A percentile compares a stretch with the other conserved stretches of the same genome.
These are phyloP conservation scores for Sialia sialis DNA, from an alignment of 2,113 vertebrate genomes.

Conservation along the genomic window DNA sequence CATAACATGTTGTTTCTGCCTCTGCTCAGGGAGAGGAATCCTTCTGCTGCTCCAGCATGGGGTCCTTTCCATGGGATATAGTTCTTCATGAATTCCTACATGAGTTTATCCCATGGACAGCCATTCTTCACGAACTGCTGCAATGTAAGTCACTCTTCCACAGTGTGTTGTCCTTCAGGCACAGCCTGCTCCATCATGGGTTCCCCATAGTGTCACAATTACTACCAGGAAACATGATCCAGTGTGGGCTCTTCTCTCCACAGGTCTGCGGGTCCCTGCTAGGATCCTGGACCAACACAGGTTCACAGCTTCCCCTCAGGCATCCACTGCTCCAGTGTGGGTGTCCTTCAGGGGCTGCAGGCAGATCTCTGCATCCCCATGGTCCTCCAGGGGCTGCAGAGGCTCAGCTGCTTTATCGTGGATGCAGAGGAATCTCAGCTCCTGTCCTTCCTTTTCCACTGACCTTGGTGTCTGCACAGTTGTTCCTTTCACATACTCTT, in stretches of 20 bases:
- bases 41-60: fast-evolving
- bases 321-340: not conserved
- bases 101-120: not conserved
- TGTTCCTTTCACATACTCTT: not conserved
- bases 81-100: not conserved
- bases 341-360: not conserved
- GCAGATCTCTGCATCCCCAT: not conserved
- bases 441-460: too few relatives aligned
- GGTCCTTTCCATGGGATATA: not conserved
- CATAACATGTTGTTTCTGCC: not conserved
- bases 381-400: not conserved
- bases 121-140: not conserved
- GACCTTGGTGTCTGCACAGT: not conserved
- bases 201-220: not conserved
- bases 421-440: not conserved
- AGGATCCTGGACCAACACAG: fast-evolving
- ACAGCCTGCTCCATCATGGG: fast-evolving
- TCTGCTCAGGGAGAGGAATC: not conserved
- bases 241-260: not conserved
- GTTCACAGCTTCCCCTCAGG: not conserved
- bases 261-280: not conserved
- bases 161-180: fast-evolving
- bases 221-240: not conserved
- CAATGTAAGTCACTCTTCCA: not conserved
- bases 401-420: not conserved